Base-by-base conservation (phyloP, 2,113 vertebrate species). In the Lontra canadensis region DNA sequence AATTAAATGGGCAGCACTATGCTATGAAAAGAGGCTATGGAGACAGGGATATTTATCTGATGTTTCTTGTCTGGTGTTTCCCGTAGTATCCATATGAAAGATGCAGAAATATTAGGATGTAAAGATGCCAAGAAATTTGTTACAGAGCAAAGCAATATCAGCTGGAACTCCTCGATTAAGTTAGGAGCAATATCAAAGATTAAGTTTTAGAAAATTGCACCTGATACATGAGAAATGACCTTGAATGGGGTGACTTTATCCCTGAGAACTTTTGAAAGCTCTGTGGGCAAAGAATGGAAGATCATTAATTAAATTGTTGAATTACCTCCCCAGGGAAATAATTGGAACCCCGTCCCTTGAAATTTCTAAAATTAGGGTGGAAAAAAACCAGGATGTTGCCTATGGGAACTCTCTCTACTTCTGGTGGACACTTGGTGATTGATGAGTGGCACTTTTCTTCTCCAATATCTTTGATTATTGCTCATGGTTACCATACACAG, bases 1-100 rank as follows among this genome's bases (percentile, higher is more conserved):
- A 87, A 98, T 93, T 97, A 97, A 94, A 84, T 76, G 31, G 76
- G 49, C 44, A 80, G 73, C n/a, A 39, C 88, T 91, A 1, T 73
- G 88, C 93, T 94, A 15, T 93, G 94, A 97, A 96, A 82, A 91
- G 76, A 84, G 73, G 31, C 85, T 79, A 3, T 61, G 47, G 65
- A 79, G 52, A 87, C 69, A 36, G 44, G 84, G 71, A 31, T 96
- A 59, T 83, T 89, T 84, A 36, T 93, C 79, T 96, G 44, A 12
- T 88, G 10, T 83, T 97, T 87, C 23, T 91, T 20, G 12, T 13
- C 12, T 69, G 26, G 59, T 74, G 12, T 93, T 86, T 94, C 44
- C 79, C 47, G 0, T 65, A 23, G 65, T 87, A 78, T 73, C 59
- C 39, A 4, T 76, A 44, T 59, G 61, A 95, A 89, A 80, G 34